Conservation (phyloP, 1,140 invertebrate species). For the Battus philenor region DNA sequence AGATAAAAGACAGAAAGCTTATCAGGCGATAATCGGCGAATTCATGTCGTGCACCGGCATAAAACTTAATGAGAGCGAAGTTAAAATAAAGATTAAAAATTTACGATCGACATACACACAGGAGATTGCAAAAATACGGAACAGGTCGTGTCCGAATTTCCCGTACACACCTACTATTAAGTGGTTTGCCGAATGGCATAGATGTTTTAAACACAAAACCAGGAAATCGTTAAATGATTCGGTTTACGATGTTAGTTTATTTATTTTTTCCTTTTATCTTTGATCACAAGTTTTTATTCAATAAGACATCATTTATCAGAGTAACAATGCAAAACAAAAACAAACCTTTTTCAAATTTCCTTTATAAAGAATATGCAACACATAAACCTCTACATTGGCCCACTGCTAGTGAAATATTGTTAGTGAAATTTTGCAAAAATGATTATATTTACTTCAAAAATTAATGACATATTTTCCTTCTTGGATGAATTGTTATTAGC, state of each 20-base stretch:
- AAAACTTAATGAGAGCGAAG: slow-evolving; percentile 37
- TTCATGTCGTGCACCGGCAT: slow-evolving; percentile 50
- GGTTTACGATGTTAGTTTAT: slow-evolving; percentile 17
- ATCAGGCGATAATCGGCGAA: slow-evolving; percentile 44
- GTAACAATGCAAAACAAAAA: neutral
- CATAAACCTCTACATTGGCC: no score
- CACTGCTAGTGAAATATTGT: no score
- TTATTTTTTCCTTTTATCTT: neutral
- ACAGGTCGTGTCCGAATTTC: slow-evolving; percentile 32
- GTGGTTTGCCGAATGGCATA: slow-evolving; percentile 59
- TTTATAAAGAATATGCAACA: no score
- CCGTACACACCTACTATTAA: slow-evolving; percentile 45
- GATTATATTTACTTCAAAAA: no score
- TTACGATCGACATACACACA: slow-evolving; percentile 62
- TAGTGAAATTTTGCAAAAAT: no score
- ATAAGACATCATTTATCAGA: no score
- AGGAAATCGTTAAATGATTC: slow-evolving; percentile 18
- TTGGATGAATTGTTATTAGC: no score
- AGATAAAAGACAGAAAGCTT: slow-evolving; percentile 44
- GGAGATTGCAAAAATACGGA: slow-evolving; percentile 60
- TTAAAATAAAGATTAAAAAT: slow-evolving; percentile 67
- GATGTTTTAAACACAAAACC: slow-evolving; percentile 25
- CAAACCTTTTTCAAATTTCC: no score
- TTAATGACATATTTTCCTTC: no score
- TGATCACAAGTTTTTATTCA: no score